A percentile compares a stretch with the other conserved stretches of the same genome.
These are phyloP conservation scores for Phrixothrix hirtus DNA, from an alignment of 2,888 invertebrate genomes.

Conservation along the genomic window DNA sequence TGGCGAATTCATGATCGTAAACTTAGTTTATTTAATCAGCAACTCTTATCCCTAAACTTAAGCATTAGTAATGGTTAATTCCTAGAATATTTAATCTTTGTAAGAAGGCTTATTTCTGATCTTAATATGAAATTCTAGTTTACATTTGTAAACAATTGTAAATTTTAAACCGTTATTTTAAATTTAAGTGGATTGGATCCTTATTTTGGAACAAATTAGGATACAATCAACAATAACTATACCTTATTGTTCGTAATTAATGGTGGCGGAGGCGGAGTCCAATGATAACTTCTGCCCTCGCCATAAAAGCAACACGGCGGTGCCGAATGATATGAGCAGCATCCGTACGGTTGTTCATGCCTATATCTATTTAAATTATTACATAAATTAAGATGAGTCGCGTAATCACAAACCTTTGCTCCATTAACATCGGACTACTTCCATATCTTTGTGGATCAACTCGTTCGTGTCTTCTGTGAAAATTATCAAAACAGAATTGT, in stretches of 20 bases:
- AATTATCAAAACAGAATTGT: conserved; percentile 58
- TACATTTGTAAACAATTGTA: too few species aligned
- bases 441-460: conserved; percentile 57
- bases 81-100: too few species aligned
- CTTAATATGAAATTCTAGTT: too few species aligned
- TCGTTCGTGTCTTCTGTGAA: conserved; percentile 62
- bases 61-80: too few species aligned
- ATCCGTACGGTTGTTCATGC: conserved; percentile 41
- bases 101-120: too few species aligned
- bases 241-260: conserved; percentile 30
- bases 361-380: conserved; percentile 42
- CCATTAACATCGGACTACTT: conserved; percentile 56
- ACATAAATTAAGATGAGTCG: conserved; percentile 54
- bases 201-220: too few species aligned
- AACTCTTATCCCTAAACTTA: too few species aligned
- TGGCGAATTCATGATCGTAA: too few species aligned
- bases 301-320: conserved; percentile 51
- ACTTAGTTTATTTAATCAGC: too few species aligned
- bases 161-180: too few species aligned
- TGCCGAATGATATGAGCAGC: conserved; percentile 51
- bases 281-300: conserved; percentile 47
- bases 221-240: too few species aligned
- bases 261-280: conserved; percentile 47
- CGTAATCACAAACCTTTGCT: conserved; percentile 38
- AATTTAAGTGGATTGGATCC: too few species aligned